Percentiles rank a stretch among this genome's conserved stretches.
These are phyloP conservation scores for Mus minutoides DNA, from an alignment of 2,797 vertebrate genomes.

Conservation along the genomic window DNA sequence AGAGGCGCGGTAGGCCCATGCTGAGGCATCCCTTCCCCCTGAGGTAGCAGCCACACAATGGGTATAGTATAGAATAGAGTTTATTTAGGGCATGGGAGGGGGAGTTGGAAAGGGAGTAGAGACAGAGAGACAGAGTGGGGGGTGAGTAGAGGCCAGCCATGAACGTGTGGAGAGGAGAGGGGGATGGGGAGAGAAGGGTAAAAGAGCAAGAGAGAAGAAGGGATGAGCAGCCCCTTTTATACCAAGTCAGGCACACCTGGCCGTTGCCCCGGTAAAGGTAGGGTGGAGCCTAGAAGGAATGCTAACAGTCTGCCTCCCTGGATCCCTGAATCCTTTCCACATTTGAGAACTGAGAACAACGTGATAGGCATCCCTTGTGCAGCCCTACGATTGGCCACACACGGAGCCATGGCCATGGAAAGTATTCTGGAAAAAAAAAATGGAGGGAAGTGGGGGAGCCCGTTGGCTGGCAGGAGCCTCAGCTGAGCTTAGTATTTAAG, in stretches of 20 bases:
- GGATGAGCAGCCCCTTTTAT: not conserved
- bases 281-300: not conserved
- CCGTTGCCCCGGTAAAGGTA: not conserved
- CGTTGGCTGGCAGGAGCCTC: not conserved
- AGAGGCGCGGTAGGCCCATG: not conserved
- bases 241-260: not conserved
- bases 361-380: not conserved
- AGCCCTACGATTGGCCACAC: not conserved
- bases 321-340: not conserved
- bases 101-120: not conserved
- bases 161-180: too few species aligned
- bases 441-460: not conserved
- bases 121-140: too few species aligned
- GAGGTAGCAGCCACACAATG: not conserved
- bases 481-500: not conserved
- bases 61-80: not conserved
- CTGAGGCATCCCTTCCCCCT: not conserved
- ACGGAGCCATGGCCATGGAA: not conserved
- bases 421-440: not conserved
- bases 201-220: too few species aligned
- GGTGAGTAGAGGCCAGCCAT: too few species aligned
- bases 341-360: not conserved
- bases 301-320: not conserved
- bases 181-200: too few species aligned
- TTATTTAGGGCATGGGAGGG: not conserved